Evolutionary conservation across 2,113 vertebrate genomes (phyloP).

Genomic region (Ciconia maguari): DNA sequence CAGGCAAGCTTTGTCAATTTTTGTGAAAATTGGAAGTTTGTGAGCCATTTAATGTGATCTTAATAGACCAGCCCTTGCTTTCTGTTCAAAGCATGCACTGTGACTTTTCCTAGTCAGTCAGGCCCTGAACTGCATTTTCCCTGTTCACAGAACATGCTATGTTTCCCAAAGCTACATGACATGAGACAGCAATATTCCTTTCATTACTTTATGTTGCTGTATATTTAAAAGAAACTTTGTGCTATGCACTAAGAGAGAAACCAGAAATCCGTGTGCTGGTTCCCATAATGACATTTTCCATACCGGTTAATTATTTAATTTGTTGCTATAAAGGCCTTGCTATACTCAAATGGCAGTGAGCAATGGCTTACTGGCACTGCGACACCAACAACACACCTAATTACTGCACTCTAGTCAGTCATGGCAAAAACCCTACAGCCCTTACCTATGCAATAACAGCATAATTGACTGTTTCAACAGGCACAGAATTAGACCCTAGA

Average conservation of each 20-base stretch:
- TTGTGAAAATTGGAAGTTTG: constrained; percentile 56
- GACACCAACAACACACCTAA: neutral
- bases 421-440: neutral
- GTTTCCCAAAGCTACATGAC: neutral
- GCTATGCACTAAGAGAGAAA: neutral
- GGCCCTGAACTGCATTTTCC: neutral
- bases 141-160: neutral
- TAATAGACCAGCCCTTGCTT: constrained; percentile 37
- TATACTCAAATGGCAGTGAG: neutral
- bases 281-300: neutral
- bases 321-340: neutral
- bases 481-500: neutral
- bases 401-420: neutral
- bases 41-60: constrained; percentile 67
- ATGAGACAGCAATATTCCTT: neutral
- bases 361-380: neutral
- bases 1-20: constrained; percentile 31
- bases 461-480: neutral
- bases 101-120: neutral
- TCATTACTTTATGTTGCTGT: neutral
- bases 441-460: neutral
- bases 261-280: neutral
- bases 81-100: neutral
- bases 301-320: neutral
- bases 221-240: neutral